Base-by-base conservation (phyloP, 2,113 vertebrate species). In the Amia ocellicauda region DNA sequence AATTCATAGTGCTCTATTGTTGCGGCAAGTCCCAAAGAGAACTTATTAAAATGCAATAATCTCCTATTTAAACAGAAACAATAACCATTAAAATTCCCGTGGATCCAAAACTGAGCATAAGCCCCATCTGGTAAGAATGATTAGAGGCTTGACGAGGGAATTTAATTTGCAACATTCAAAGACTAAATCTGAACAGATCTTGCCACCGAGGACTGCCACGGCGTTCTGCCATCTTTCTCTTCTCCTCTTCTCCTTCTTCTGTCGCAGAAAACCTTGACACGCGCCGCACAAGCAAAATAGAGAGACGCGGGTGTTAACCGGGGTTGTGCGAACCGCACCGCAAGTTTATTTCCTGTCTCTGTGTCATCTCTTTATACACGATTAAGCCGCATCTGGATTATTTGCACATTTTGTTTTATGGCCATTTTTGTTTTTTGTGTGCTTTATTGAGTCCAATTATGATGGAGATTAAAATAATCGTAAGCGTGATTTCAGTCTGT, bases 31-130 rank as follows among this genome's bases (percentile, higher is more conserved):
- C 95, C 94, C 94, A 95, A 91, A 88, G 94, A 96, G 92, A 93
- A 96, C 93, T 96, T 98, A 98, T 98, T 97, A 96, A 98, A 98
- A 98, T 95, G 94, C 94, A 96, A 97, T 96, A 95, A 95, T 98
- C 93, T 96, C 93, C 93, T 92, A 95, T 98, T 98, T 97, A 97
- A 98, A 95, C 93, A 91, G 93, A 98, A 95, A 97, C 95, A 97
- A 98, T 96, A 96, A 95, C 93, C 96, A 96, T 98, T 96, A 95
- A 92, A 96, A 96, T 97, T 97, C 93, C 95, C 92, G 91, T 91
- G 90, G 94, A 96, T 94, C 93, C 94, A 93, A 94, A 95, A 93
- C 90, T 90, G 90, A 93, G 91, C 89, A 80, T 90, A 93, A 94
- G 92, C 93, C 91, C 94, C 95, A 95, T 98, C 94, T 98, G 96